Base-by-base conservation (phyloP, 2,888 invertebrate species). In the Agrochola lota region DNA sequence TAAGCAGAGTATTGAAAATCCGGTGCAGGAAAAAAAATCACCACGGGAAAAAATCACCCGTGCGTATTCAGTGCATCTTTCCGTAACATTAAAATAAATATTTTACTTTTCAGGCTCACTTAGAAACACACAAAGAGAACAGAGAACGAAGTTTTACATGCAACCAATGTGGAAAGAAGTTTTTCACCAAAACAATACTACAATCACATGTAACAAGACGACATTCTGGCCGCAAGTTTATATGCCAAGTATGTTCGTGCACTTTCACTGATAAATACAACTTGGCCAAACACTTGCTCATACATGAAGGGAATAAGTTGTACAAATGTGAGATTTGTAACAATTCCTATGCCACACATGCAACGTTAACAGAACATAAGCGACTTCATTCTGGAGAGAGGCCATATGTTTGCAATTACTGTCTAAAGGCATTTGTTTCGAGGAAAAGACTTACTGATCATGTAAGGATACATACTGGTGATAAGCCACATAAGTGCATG, bases 321-420 rank as follows among this genome's bases (percentile, higher is more conserved):
- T 92, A 92, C 72, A 94, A 95, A 77, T 97, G 97, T 78, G 94
- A 95, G 70, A 92, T 96, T 64, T 97, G 97, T 68, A 87, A 92
- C 2, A 96, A 96, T 83, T 91, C 93, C 3, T 96, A 92, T 76
- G 91, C 93, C 0, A 92, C 94, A 0, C 93, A 91, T 20, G 90
- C 93, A 0, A 93, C 94, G 0, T 86, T 95, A 59, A 88, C 93
- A 0, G 95, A 95, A 76, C 97, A 97, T 81, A 95, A 93, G 71
- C 88, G 97, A n/a, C 92, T 94, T n/a, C 96, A 96, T 83, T 94
- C 96, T 0, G 95, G 96, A 0, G 96, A 96, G 66, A 79, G 94
- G 55, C 96, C 96, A 0, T 96, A 90, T 74, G 71, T 81, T 2
- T 96, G 96, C 74, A 91, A 78, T 11, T 94, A 91, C 75, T 96